Base-by-base conservation (phyloP, 2,113 vertebrate species). In the Alligator sinensis region DNA sequence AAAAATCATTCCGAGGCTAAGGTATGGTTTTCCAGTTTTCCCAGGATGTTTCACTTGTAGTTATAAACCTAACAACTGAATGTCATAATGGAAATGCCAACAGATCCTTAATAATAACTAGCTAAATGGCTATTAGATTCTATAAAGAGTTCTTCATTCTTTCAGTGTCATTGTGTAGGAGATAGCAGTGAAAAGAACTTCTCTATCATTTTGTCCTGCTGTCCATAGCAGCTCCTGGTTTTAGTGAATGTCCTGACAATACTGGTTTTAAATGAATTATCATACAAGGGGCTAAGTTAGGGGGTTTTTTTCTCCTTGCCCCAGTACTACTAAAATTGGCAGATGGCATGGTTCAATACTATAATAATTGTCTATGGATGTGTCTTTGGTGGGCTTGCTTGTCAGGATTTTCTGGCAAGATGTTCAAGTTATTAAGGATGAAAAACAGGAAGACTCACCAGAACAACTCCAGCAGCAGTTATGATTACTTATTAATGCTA, bases 161-260 rank as follows among this genome's bases (percentile, higher is more conserved):
- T 87, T 89, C 74, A 91, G 57, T 89, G 25, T 11, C 22, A 89
- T 27, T 80, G 19, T 59, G 30, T 91, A 47, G 95, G 12, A 79
- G 17, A 55, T 1, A 82, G 2, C 21, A 84, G 11, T 24, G 17
- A 34, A 91, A 91, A 89, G 9, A 88, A 75, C 25, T 84, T 82
- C 81, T 87, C 58, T n/a, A 62, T 66, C 61, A 82, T 80, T 93
- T 93, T 89, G 77, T 92, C 88, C 89, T 61, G 28, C 24, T 77
- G 25, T 70, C 34, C 11, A 86, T 22, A 38, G 72, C 21, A 4
- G 2, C 84, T 87, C 13, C 14, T 88, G 9, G 25, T 96, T 83
- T 80, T 91, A 63, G 86, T 34, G 64, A 82, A 34, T 80, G 64
- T 27, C 87, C 80, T 87, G 80, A 95, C 91, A 89, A 84, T 54